Evolutionary conservation across 2,888 invertebrate genomes (phyloP).

Genomic region (Polia nebulosa): DNA sequence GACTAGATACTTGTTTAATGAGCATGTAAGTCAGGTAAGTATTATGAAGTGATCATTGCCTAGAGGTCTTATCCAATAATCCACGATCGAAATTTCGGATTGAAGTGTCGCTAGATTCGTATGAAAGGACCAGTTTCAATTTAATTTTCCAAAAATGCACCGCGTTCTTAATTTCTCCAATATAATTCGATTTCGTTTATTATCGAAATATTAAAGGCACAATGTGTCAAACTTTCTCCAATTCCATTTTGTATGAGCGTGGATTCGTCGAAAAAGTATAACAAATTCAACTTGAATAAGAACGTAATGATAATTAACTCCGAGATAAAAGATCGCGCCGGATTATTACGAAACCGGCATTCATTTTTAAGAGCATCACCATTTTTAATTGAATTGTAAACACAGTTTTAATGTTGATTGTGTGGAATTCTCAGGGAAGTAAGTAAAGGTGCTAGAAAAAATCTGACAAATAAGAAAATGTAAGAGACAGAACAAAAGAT

Average conservation of each 20-base stretch:
- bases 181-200: conserved; percentile 2
- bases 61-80: background rate
- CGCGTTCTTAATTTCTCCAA: background rate
- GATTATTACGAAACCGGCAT: conserved; percentile 67
- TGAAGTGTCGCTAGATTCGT: too few species aligned
- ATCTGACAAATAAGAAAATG: conserved; percentile 41
- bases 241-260: conserved; percentile 41
- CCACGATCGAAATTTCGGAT: background rate
- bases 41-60: background rate
- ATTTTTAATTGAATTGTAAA: conserved; percentile 66
- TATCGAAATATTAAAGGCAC: conserved; percentile 22
- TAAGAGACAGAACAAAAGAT: conserved; percentile 68
- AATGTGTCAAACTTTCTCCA: conserved; percentile 56
- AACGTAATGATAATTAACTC: conserved; percentile 77
- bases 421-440: conserved; percentile 79
- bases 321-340: conserved; percentile 64
- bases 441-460: conserved; percentile 61
- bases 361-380: conserved; percentile 60
- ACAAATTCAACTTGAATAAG: conserved; percentile 62
- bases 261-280: conserved; percentile 53
- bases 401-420: conserved; percentile 54
- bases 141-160: background rate
- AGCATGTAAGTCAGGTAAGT: background rate
- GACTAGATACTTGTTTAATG: too few species aligned
- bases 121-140: background rate